Conservation (phyloP, 2,113 vertebrate species). For the Actenoides hombroni region DNA sequence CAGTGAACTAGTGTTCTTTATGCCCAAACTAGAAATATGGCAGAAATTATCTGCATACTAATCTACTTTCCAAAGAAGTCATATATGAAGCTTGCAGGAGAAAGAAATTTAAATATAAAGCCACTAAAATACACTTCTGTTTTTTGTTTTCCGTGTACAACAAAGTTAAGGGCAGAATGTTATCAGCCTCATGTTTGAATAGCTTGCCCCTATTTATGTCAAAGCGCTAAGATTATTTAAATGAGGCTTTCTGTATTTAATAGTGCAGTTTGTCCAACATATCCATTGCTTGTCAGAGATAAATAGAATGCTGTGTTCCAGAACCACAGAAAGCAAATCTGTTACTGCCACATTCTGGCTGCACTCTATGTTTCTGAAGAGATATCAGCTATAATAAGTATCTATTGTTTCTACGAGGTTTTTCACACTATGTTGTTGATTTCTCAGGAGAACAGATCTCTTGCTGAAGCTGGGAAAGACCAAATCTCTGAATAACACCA, state of each 20-base stretch:
- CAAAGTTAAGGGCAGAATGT: constrained; percentile 37
- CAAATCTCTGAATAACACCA: neutral
- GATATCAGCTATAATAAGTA: constrained; percentile 50
- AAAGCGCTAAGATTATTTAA: constrained; percentile 46
- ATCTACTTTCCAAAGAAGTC: neutral
- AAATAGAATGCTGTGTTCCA: constrained; percentile 63
- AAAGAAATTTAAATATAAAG: neutral
- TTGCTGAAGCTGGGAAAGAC: constrained; percentile 23
- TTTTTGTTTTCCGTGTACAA: neutral
- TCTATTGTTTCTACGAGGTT: constrained; percentile 56
- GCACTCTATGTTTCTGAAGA: constrained; percentile 41
- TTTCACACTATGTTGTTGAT: constrained; percentile 29
- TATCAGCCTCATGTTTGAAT: constrained; percentile 34
- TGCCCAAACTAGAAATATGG: neutral
- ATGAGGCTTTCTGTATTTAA: constrained; percentile 52
- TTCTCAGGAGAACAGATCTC: constrained; percentile 8
- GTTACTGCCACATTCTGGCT: constrained; percentile 39
- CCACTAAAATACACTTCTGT: neutral
- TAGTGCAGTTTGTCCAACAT: constrained; percentile 60
- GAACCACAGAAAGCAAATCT: constrained; percentile 62
- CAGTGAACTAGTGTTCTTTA: neutral
- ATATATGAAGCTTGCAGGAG: neutral
- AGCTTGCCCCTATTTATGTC: constrained; percentile 46
- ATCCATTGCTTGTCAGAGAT: constrained; percentile 52
- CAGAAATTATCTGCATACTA: neutral